phyloP scores from a whole-genome alignment of 1,140 invertebrate species.

The Trichogramma pretiosum region DNA sequence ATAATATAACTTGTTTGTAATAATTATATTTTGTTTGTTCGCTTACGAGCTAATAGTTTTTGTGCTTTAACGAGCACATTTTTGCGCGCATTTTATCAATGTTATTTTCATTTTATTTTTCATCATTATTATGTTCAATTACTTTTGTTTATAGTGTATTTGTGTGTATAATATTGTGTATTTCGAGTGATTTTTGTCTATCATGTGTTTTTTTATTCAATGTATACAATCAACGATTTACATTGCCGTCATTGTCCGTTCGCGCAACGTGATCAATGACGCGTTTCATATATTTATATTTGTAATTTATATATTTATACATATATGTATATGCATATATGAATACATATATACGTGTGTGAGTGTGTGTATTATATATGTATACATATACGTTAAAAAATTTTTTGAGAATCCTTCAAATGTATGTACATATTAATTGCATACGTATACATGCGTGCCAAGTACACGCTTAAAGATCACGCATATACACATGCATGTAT shows the following conservation, averaged over 20 bases:
- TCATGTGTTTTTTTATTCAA: slow-evolving; percentile 9
- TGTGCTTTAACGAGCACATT: slow-evolving; percentile 44
- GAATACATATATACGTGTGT: slow-evolving; percentile 4
- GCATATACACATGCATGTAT: slow-evolving; percentile 16
- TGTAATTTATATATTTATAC: slow-evolving; percentile 11
- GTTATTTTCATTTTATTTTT: slow-evolving; percentile 26
- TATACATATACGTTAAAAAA: neutral
- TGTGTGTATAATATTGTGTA: slow-evolving; percentile 24
- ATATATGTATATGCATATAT: slow-evolving; percentile 13
- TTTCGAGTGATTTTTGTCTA: slow-evolving; percentile 16
- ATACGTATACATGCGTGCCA: slow-evolving; percentile 14
- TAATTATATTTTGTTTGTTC: slow-evolving; percentile 47
- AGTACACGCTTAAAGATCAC: slow-evolving; percentile 18
- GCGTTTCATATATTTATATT: slow-evolving; percentile 8
- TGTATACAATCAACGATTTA: slow-evolving; percentile 14
- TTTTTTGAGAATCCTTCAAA: neutral
- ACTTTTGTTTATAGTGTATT: slow-evolving; percentile 13
- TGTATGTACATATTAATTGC: slow-evolving; percentile 15
- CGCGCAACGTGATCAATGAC: slow-evolving; percentile 10
- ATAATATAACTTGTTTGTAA: slow-evolving; percentile 47
- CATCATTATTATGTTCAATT: slow-evolving; percentile 24
- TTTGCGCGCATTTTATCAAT: slow-evolving; percentile 37
- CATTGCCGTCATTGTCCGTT: slow-evolving; percentile 4
- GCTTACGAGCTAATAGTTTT: slow-evolving; percentile 46
- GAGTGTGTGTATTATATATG: slow-evolving; percentile 1